These are phyloP conservation scores for Scaptomyza graminum DNA, from an alignment of 1,140 invertebrate species.

Conservation along the genomic window DNA sequence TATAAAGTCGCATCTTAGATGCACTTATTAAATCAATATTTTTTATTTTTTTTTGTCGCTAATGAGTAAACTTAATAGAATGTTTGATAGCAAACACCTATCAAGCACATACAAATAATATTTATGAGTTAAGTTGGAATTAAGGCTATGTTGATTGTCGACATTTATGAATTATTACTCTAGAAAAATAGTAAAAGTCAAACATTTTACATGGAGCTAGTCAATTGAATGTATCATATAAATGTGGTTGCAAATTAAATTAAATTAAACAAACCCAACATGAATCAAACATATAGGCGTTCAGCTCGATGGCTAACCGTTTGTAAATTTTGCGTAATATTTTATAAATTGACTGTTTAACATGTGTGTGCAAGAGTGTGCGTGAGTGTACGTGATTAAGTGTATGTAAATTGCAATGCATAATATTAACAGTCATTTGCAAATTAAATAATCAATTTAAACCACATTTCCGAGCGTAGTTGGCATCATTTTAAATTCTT, in stretches of 20 bases:
- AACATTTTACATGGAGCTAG: constrained; percentile 22
- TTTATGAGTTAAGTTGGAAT: background rate
- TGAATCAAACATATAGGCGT: constrained; percentile 59
- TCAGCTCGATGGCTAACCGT: constrained; percentile 15
- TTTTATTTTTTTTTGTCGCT: too few relatives aligned
- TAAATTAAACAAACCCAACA: constrained; percentile 63
- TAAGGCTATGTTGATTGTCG: background rate
- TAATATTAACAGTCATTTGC: constrained; percentile 71
- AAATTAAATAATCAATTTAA: constrained; percentile 77
- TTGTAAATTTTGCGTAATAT: constrained; percentile 34
- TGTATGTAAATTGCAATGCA: constrained; percentile 23
- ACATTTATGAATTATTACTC: background rate
- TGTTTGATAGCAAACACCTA: too few relatives aligned
- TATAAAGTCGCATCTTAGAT: constrained; percentile 5
- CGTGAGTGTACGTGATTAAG: background rate
- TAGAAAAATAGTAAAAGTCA: background rate
- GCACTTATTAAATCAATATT: background rate
- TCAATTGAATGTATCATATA: constrained; percentile 24
- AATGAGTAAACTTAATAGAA: too few relatives aligned
- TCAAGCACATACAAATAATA: background rate
- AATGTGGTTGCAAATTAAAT: constrained; percentile 67
- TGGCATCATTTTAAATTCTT: constrained; percentile 67
- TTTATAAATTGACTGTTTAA: constrained; percentile 69
- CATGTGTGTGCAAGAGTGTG: background rate
- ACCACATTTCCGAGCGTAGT: constrained; percentile 65